Percentiles rank a stretch among this genome's conserved stretches.
These are phyloP conservation scores for Thereuonema tuberculata DNA, from an alignment of 1,140 invertebrate genomes.

Conservation along the genomic window DNA sequence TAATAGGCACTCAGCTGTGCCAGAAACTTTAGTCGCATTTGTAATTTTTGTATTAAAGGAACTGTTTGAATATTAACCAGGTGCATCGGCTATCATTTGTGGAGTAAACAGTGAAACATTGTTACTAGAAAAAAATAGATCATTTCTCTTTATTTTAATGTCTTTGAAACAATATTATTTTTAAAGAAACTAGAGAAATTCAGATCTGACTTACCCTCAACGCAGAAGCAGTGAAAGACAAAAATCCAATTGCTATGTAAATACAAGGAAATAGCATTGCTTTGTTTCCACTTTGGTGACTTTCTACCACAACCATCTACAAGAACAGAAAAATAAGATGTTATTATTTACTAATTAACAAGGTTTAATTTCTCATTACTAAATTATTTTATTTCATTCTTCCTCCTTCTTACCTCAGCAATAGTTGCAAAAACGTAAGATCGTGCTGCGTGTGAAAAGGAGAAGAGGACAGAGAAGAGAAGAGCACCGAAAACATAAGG, in stretches of 20 bases:
- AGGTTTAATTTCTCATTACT: too few relatives aligned
- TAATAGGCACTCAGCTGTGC: too few relatives aligned
- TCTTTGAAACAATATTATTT: background rate
- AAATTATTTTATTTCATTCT: background rate
- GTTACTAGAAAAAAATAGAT: too few relatives aligned
- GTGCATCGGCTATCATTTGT: too few relatives aligned
- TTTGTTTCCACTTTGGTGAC: background rate
- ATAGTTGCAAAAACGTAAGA: background rate
- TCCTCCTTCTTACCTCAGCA: background rate
- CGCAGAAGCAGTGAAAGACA: background rate
- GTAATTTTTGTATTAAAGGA: too few relatives aligned
- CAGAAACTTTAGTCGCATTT: too few relatives aligned
- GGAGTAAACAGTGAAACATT: too few relatives aligned
- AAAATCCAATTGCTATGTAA: background rate
- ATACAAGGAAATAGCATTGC: background rate
- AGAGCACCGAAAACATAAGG: background rate
- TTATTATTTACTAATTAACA: too few relatives aligned
- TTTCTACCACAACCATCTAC: background rate
- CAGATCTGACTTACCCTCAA: background rate
- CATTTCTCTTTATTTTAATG: too few relatives aligned
- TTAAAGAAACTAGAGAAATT: background rate
- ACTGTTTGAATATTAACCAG: too few relatives aligned
- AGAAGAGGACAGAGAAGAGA: background rate
- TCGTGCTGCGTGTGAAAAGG: background rate
- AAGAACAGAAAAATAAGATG: background rate